Conservation (phyloP, 2,113 vertebrate species). For the Hippocampus abdominalis region DNA sequence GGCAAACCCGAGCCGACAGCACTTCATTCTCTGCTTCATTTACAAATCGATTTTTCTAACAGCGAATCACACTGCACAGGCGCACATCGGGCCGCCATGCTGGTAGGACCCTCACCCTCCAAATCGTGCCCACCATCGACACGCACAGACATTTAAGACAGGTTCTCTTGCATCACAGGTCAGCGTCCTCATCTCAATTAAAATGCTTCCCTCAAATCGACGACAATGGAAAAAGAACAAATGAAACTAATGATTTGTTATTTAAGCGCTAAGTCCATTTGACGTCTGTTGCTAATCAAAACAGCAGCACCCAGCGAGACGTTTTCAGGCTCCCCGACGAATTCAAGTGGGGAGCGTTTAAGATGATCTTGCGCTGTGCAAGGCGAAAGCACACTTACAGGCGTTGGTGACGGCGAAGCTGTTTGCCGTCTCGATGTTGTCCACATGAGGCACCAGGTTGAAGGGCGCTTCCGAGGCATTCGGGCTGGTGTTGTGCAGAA, state of each 20-base stretch:
- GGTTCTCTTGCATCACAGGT: not conserved
- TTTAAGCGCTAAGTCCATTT: too few species aligned
- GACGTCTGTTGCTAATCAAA: too few species aligned
- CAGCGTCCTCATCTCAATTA: not conserved
- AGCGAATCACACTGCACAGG: slow-evolving; percentile 38
- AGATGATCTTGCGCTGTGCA: too few species aligned
- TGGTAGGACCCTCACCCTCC: slow-evolving; percentile 10
- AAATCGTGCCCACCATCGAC: slow-evolving; percentile 1
- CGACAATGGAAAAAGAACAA: not conserved
- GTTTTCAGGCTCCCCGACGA: too few species aligned
- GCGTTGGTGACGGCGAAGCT: slow-evolving; percentile 99
- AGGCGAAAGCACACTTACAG: slow-evolving; percentile 79
- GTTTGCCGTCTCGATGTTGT: slow-evolving; percentile 99
- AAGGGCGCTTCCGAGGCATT: slow-evolving; percentile 97
- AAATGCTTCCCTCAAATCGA: not conserved
- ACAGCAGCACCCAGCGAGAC: too few species aligned
- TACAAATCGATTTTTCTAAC: slow-evolving; percentile 58
- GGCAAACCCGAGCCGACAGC: slow-evolving; percentile 32
- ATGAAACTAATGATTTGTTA: too few species aligned
- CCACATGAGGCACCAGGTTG: slow-evolving; percentile 98
- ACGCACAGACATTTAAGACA: not conserved
- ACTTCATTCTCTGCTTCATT: slow-evolving; percentile 59
- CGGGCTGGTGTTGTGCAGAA: slow-evolving; percentile 98
- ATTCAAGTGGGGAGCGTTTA: too few species aligned
- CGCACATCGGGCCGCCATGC: slow-evolving; percentile 29